Evolutionary conservation across 2,888 invertebrate genomes (phyloP).

Genomic region (Philereme transversata): DNA sequence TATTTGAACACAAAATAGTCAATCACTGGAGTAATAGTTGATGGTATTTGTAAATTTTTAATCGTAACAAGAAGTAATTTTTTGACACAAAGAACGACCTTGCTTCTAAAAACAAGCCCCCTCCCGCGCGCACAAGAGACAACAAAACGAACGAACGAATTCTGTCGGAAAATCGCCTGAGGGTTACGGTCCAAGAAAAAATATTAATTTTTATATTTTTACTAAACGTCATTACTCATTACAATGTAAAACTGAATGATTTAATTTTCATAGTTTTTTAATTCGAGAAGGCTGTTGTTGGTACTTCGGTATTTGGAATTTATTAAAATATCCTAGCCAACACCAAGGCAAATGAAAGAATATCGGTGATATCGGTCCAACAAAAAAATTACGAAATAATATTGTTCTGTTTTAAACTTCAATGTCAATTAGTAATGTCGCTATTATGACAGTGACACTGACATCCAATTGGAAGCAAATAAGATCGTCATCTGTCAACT

Average conservation of each 20-base stretch:
- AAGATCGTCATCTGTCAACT: background rate
- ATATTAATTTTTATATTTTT: background rate
- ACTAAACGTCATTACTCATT: too few species aligned
- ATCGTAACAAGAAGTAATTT: slow-evolving; percentile 74
- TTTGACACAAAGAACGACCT: slow-evolving; percentile 88
- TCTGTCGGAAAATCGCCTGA: slow-evolving; percentile 10
- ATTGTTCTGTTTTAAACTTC: too few species aligned
- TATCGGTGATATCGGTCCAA: slow-evolving; percentile 6
- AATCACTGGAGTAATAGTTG: slow-evolving; percentile 59
- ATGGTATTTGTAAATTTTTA: slow-evolving; percentile 67
- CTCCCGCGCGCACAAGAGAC: slow-evolving; percentile 57
- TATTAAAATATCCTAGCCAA: too few species aligned
- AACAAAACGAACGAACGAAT: slow-evolving; percentile 19
- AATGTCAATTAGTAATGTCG: background rate
- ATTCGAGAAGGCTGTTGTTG: too few species aligned
- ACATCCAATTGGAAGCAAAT: slow-evolving; percentile 2
- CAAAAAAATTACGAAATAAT: slow-evolving; percentile 37
- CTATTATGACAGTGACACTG: slow-evolving; percentile 7
- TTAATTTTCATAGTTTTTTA: too few species aligned
- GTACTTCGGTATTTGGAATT: too few species aligned
- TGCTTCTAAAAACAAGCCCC: slow-evolving; percentile 82
- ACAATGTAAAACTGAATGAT: too few species aligned
- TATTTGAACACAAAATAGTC: slow-evolving; percentile 67
- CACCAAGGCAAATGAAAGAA: background rate
- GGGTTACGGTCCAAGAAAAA: slow-evolving; percentile 15